Percentiles rank a stretch among this genome's conserved stretches.
Evolutionary conservation across 1,140 invertebrate species (phyloP).

Genomic region (Drosophila burlai): DNA sequence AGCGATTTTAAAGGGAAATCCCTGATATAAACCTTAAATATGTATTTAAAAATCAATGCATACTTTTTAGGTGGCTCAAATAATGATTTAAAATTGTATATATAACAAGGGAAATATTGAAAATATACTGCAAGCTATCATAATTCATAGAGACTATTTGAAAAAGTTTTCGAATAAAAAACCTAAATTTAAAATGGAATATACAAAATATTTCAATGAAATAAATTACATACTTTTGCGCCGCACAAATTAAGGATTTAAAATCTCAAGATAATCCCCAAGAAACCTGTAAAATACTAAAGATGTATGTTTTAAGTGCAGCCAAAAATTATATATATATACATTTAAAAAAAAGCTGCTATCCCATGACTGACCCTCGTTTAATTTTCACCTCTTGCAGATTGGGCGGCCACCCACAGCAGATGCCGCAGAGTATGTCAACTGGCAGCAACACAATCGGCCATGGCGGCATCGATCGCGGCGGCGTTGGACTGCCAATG

Average conservation of each 20-base stretch:
- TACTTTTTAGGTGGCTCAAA: too few relatives aligned
- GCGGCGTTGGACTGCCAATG: constrained; percentile 74
- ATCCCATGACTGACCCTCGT: constrained; percentile 1
- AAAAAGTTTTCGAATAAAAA: too few relatives aligned
- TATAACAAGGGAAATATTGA: not conserved
- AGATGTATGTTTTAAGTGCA: constrained; percentile 2
- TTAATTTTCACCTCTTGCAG: constrained; percentile 37
- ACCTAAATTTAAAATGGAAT: too few relatives aligned
- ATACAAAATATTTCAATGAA: too few relatives aligned
- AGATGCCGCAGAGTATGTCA: constrained; percentile 85
- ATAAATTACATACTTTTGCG: not conserved
- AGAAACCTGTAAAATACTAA: too few relatives aligned
- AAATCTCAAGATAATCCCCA: not conserved
- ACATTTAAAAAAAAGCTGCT: not conserved
- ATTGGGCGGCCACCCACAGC: constrained; percentile 83
- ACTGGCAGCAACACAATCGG: constrained; percentile 85
- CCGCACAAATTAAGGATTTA: not conserved
- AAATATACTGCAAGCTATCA: not conserved
- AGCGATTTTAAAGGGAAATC: too few relatives aligned
- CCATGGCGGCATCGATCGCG: constrained; percentile 81
- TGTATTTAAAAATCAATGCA: too few relatives aligned
- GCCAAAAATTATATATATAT: not conserved
- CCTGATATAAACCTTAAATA: too few relatives aligned
- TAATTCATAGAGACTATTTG: too few relatives aligned
- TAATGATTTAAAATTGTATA: not conserved